Conservation (phyloP, 2,888 invertebrate species). For the Kryphioiulus occultus region DNA sequence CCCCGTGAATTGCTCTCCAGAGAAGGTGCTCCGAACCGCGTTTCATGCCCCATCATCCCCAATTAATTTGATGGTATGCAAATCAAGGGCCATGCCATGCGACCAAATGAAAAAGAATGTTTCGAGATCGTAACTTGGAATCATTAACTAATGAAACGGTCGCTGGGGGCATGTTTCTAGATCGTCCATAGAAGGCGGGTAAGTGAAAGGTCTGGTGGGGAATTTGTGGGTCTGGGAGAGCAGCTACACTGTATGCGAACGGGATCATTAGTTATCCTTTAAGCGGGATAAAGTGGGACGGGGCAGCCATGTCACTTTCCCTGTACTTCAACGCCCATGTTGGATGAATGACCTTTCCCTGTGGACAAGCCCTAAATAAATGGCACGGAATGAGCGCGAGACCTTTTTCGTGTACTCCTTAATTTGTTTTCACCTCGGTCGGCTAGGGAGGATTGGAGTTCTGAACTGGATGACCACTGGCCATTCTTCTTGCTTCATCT, state of each 20-base stretch:
- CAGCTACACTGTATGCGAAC: neutral
- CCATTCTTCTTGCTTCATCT: neutral
- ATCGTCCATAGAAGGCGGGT: neutral
- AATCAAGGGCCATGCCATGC: constrained; percentile 39
- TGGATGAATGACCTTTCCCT: neutral
- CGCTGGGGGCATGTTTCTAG: constrained; percentile 43
- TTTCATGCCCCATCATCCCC: constrained; percentile 47
- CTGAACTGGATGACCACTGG: neutral
- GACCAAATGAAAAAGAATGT: constrained; percentile 35
- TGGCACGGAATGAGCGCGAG: neutral
- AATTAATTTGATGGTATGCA: constrained; percentile 51
- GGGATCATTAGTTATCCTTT: neutral
- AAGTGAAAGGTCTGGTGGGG: neutral
- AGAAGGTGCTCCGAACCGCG: neutral
- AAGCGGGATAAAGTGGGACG: neutral
- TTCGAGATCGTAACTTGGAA: constrained; percentile 41
- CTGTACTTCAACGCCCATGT: constrained; percentile 17
- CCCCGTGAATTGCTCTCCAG: constrained; percentile 40
- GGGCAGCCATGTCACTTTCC: neutral
- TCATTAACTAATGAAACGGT: constrained; percentile 44
- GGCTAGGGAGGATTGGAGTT: neutral
- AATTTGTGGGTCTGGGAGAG: neutral
- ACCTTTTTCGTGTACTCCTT: neutral
- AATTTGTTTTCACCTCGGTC: neutral
- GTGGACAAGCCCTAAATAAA: neutral